A percentile compares a stretch with the other conserved stretches of the same genome.
Evolutionary conservation across 2,113 vertebrate species (phyloP).

Genomic region (Lampris megalopsis): DNA sequence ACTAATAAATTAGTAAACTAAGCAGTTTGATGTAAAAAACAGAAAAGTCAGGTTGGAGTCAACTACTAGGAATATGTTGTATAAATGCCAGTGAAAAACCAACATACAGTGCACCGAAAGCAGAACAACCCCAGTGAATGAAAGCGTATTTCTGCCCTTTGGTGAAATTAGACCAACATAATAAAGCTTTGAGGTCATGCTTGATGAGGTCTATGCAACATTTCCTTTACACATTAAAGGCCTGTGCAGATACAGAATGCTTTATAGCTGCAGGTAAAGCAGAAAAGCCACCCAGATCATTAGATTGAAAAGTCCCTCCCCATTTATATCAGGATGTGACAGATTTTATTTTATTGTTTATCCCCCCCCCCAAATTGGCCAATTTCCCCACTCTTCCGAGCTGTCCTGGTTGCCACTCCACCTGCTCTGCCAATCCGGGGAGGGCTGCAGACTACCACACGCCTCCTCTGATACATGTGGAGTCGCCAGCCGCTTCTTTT

Average conservation of each 20-base stretch:
- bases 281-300: too few relatives aligned
- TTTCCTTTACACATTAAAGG: constrained; percentile 51
- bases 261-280: too few relatives aligned
- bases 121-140: constrained; percentile 12
- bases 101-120: not conserved
- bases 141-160: constrained; percentile 9
- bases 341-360: not conserved
- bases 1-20: constrained; percentile 58
- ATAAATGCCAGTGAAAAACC: not conserved
- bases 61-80: constrained; percentile 57
- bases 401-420: too few relatives aligned
- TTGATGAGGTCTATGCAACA: constrained; percentile 61
- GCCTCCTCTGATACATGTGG: too few relatives aligned
- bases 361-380: too few relatives aligned
- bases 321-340: constrained; percentile 34
- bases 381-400: too few relatives aligned
- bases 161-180: constrained; percentile 41
- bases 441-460: too few relatives aligned
- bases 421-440: too few relatives aligned
- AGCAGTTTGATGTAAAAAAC: constrained; percentile 38
- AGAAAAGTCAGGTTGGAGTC: constrained; percentile 21
- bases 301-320: constrained; percentile 7
- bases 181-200: constrained; percentile 44
- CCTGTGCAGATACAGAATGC: not conserved
- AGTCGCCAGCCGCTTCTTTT: too few relatives aligned